Evolutionary conservation across 2,888 invertebrate species (phyloP), one percentile per base, ranked within the genome.

Genomic region (Caradrina kadenii): DNA sequence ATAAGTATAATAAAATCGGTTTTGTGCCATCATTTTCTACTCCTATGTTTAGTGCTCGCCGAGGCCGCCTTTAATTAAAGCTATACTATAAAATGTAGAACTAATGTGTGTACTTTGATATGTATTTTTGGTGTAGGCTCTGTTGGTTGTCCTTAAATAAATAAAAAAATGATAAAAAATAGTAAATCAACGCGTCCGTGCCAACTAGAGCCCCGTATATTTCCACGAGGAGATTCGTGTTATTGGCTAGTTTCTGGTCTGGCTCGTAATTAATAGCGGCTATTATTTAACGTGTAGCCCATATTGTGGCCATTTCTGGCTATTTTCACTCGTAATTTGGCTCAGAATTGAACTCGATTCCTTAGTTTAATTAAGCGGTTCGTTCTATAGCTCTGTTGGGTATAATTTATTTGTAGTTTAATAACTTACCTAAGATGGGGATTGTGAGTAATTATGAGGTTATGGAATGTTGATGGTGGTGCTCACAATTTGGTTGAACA

Each of bases 201-300:
- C n/a, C 63, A 62, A 63, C 7, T 69, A 15, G 1, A 0, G 1
- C 8, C 42, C 69, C 73, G 72, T 84, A 60, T 63, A 2, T 45
- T 54, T 1, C 11, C 21, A 48, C 26, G 45, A 56, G 63, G 73
- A 79, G 71, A 80, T 81, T 84, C 83, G 77, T 79, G 80, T 80
- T 78, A 80, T 81, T 84, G 80, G 78, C 78, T 76, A 83, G 82
- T 81, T 79, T 72, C 82, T 77, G 73, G 75, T 68, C 78, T 69
- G 55, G 69, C 22, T 60, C 54, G 74, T 84, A 85, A 86, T 85
- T 80, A 86, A 86, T 86, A 79, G 80, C 70, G 21, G 79, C 85
- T 69, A 86, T 86, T 82, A 85, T 80, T 84, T 86, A 81, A 78
- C 81, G 80, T 72, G 76, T 62, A 65, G 72, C 76, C 80, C 79